phyloP scores from a whole-genome alignment of 1,140 invertebrate species.

The Calephelis nemesis region DNA sequence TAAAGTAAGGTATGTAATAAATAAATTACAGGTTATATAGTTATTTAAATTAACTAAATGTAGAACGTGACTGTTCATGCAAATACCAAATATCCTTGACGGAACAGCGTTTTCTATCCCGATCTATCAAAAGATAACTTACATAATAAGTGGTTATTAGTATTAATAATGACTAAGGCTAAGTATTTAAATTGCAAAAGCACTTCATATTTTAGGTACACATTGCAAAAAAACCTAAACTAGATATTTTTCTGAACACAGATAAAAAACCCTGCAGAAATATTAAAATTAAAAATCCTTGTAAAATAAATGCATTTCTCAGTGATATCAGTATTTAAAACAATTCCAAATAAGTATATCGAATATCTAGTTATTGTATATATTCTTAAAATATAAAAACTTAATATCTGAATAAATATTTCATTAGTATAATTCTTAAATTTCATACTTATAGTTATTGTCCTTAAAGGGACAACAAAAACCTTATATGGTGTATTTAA shows the following conservation, averaged over 20 bases:
- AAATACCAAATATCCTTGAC: too few species aligned
- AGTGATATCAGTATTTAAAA: too few species aligned
- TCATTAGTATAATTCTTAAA: not conserved
- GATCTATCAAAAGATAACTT: conserved; percentile 2
- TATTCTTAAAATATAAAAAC: not conserved
- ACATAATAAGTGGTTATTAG: not conserved
- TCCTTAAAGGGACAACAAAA: too few species aligned
- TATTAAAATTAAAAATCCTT: conserved; percentile 27
- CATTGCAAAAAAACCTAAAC: conserved; percentile 1
- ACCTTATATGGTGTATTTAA: too few species aligned
- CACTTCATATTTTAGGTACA: conserved; percentile 18
- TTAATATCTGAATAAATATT: not conserved
- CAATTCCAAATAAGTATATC: too few species aligned
- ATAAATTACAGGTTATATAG: too few species aligned
- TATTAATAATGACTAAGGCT: conserved; percentile 4
- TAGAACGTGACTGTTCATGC: too few species aligned
- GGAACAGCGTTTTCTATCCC: not conserved
- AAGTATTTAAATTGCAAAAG: conserved; percentile 20
- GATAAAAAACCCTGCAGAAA: conserved; percentile 56
- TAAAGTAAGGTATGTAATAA: too few species aligned
- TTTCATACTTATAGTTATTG: not conserved
- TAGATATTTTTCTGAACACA: conserved; percentile 44
- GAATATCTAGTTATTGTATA: not conserved
- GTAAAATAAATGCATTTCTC: not conserved
- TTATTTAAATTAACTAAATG: too few species aligned